Evolutionary conservation across 2,113 vertebrate species (phyloP).

Genomic region (Synchiropus splendidus): DNA sequence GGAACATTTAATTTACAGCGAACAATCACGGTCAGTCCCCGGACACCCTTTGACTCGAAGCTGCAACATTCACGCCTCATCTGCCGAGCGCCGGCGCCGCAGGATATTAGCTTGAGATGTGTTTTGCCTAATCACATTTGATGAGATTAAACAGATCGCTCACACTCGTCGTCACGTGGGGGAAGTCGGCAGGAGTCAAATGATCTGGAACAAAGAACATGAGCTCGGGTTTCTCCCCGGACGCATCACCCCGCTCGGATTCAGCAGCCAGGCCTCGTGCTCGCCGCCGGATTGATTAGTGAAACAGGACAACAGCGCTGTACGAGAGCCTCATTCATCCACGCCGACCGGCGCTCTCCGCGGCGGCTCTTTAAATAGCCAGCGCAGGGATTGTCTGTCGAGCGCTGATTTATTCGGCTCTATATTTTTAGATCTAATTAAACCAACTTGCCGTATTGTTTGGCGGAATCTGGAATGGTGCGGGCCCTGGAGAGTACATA

Average conservation of each 20-base stretch:
- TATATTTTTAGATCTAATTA: slow-evolving; percentile 54
- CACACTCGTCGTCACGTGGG: slow-evolving; percentile 30
- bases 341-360: slow-evolving; percentile 32
- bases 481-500: slow-evolving; percentile 23
- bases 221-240: slow-evolving; percentile 38
- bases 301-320: slow-evolving; percentile 21
- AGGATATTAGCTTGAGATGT: slow-evolving; percentile 36
- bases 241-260: slow-evolving; percentile 44
- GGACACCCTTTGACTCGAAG: slow-evolving; percentile 12
- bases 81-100: slow-evolving; percentile 16
- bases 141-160: slow-evolving; percentile 52
- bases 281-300: slow-evolving; percentile 37
- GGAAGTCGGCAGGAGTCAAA: slow-evolving; percentile 43
- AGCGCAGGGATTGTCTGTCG: slow-evolving; percentile 29
- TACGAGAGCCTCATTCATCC: slow-evolving; percentile 49
- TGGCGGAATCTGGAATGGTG: slow-evolving; percentile 21
- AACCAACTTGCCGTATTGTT: slow-evolving; percentile 41
- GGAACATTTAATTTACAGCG: too few species aligned
- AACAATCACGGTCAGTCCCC: background rate
- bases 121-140: slow-evolving; percentile 53
- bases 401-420: slow-evolving; percentile 49
- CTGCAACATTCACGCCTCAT: slow-evolving; percentile 24
- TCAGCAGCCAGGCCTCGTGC: slow-evolving; percentile 42
- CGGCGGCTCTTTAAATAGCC: slow-evolving; percentile 44
- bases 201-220: slow-evolving; percentile 57